Evolutionary conservation across 2,797 vertebrate species (phyloP).

Genomic region (Tachyglossus aculeatus): DNA sequence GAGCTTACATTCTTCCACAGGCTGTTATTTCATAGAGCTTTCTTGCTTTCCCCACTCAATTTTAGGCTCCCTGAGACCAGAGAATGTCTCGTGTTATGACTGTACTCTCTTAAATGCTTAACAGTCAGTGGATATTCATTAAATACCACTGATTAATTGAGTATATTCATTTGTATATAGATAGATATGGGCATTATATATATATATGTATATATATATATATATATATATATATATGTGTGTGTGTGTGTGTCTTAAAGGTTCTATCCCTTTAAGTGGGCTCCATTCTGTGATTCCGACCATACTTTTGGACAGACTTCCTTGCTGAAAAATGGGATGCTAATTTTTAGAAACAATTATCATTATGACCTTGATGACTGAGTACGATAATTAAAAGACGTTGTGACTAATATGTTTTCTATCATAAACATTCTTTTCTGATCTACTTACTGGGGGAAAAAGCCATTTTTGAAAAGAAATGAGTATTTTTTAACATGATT

Average conservation of each 20-base stretch:
- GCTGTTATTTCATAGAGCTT: too few relatives aligned
- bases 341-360: slow-evolving; percentile 81
- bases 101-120: too few relatives aligned
- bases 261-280: background rate
- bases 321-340: slow-evolving; percentile 66
- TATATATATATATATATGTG: background rate
- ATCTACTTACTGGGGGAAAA: slow-evolving; percentile 74
- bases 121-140: too few relatives aligned
- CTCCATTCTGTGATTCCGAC: slow-evolving; percentile 59
- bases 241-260: background rate
- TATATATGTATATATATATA: too few relatives aligned
- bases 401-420: slow-evolving; percentile 81
- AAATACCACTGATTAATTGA: too few relatives aligned
- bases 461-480: slow-evolving; percentile 78
- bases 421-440: slow-evolving; percentile 79
- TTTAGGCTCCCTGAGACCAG: slow-evolving; percentile 62
- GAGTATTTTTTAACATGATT: slow-evolving; percentile 82
- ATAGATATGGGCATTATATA: too few relatives aligned
- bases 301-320: slow-evolving; percentile 62
- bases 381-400: slow-evolving; percentile 78
- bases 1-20: too few relatives aligned
- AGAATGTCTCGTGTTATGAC: slow-evolving; percentile 56
- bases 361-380: slow-evolving; percentile 80
- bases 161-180: too few relatives aligned
- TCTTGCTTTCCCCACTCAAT: too few relatives aligned